Percentiles rank a stretch among this genome's conserved stretches.
Evolutionary conservation across 2,113 vertebrate genomes (phyloP).

Genomic region (Colinus virginianus): DNA sequence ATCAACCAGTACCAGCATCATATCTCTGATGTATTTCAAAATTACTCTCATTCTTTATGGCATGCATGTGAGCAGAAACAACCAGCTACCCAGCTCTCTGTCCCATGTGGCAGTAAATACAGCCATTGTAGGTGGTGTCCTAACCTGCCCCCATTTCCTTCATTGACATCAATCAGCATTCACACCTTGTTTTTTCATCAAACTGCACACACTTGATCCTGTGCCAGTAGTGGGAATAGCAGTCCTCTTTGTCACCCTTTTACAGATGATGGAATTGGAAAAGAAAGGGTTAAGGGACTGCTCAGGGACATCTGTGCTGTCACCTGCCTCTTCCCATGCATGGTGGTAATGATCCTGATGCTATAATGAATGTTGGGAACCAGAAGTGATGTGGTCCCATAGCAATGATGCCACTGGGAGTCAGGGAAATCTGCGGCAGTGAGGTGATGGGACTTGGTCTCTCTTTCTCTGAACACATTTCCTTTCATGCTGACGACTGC

Average conservation of each 20-base stretch:
- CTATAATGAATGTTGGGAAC: not conserved
- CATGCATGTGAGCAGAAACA: not conserved
- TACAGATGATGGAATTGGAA: not conserved
- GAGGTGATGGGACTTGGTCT: not conserved
- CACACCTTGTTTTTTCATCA: conserved; percentile 16
- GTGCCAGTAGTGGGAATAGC: fast-evolving
- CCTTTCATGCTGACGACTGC: not conserved
- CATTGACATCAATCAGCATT: not conserved
- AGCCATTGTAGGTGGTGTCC: not conserved
- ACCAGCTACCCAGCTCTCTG: not conserved
- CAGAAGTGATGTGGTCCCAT: not conserved
- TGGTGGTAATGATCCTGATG: too few relatives aligned
- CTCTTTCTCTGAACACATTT: not conserved
- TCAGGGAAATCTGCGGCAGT: not conserved
- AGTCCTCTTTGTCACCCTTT: not conserved
- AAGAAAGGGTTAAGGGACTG: not conserved
- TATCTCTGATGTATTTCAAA: not conserved
- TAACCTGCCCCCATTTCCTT: conserved; percentile 11
- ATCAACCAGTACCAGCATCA: not conserved
- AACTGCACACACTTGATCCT: not conserved
- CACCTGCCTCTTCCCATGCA: too few relatives aligned
- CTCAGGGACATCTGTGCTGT: too few relatives aligned
- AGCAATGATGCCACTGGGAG: not conserved
- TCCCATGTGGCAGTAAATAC: not conserved
- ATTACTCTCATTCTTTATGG: not conserved